These are phyloP conservation scores for Tetragnatha montana DNA, from an alignment of 2,888 invertebrate genomes.

Conservation along the genomic window DNA sequence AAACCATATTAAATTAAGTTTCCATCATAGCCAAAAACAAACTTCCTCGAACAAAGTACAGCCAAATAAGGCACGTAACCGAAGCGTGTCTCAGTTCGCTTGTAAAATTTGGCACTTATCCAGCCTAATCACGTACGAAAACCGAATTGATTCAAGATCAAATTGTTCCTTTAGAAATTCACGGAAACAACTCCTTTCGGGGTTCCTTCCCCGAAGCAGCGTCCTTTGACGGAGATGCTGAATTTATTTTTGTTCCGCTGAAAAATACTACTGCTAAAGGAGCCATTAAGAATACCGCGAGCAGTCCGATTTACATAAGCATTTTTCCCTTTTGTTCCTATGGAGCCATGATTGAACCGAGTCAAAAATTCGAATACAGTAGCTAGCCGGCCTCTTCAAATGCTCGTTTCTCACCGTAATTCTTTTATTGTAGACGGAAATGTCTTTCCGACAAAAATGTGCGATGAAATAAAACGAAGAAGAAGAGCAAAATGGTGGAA, in stretches of 20 bases:
- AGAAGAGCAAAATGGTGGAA: background rate
- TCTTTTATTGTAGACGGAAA: background rate
- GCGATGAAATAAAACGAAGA: background rate
- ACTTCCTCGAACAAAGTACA: background rate
- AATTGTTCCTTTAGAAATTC: background rate
- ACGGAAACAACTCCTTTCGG: background rate
- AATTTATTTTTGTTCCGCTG: background rate
- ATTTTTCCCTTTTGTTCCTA: background rate
- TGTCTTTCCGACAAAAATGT: background rate
- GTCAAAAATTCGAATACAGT: background rate
- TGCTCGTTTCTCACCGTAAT: background rate
- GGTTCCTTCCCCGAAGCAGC: background rate
- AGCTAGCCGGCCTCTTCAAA: background rate
- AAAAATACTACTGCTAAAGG: background rate
- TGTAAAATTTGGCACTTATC: background rate
- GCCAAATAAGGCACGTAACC: background rate
- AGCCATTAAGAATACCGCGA: background rate
- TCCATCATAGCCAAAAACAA: background rate
- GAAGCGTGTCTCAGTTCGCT: background rate
- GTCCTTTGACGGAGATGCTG: background rate
- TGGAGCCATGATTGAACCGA: background rate
- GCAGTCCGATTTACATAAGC: background rate
- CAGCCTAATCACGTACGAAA: background rate
- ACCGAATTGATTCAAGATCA: background rate
- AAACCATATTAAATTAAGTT: too few relatives aligned